A percentile compares a stretch with the other conserved stretches of the same genome.
phyloP scores from a whole-genome alignment of 2,113 vertebrate species.

The Mesitornis unicolor region DNA sequence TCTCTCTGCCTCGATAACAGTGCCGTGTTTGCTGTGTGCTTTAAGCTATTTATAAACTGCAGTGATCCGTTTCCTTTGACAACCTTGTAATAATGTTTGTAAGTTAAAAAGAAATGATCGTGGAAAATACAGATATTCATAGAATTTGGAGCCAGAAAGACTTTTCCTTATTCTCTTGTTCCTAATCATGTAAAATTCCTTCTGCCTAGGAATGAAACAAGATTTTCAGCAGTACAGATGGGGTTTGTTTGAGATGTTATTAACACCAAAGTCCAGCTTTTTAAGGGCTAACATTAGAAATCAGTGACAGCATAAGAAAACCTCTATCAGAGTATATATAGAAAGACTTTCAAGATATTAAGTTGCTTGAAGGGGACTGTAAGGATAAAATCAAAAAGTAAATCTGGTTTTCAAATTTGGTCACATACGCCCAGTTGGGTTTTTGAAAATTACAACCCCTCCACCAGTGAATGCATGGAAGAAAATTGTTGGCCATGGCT shows the following conservation, averaged over 20 bases:
- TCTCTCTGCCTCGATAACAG: background rate
- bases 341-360: background rate
- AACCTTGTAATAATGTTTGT: background rate
- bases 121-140: background rate
- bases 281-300: background rate
- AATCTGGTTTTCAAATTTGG: background rate
- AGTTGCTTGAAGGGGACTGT: background rate
- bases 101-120: background rate
- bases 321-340: fast-evolving
- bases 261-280: background rate
- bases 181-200: background rate
- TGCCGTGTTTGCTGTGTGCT: background rate
- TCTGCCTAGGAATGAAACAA: background rate
- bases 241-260: background rate
- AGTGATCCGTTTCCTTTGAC: background rate
- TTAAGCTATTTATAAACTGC: background rate
- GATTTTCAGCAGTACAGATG: background rate
- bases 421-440: fast-evolving
- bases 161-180: background rate
- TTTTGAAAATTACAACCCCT: background rate
- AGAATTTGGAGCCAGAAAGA: background rate
- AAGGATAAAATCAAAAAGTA: background rate
- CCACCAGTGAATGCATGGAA: background rate
- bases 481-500: background rate
- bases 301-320: background rate